Conservation (phyloP, 2,113 vertebrate species). For the Colaptes auratus region DNA sequence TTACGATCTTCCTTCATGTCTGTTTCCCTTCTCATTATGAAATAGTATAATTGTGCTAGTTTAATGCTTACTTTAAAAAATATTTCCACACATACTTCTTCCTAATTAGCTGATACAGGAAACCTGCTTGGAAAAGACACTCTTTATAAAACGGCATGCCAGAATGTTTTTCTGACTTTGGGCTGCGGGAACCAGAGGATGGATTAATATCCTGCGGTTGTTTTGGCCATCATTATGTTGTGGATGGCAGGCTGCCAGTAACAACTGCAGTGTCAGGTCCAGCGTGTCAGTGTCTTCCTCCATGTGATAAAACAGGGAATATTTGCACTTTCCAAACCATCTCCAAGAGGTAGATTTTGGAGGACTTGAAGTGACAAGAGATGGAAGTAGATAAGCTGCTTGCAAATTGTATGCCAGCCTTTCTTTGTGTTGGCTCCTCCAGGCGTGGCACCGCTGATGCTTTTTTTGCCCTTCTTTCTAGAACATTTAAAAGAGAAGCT, state of each 20-base stretch:
- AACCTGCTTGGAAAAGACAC: constrained; percentile 16
- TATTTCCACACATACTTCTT: background rate
- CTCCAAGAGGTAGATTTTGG: constrained; percentile 1
- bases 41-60: background rate
- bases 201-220: background rate
- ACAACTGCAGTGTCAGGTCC: background rate
- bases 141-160: background rate
- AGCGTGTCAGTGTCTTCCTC: constrained; percentile 5
- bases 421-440: constrained; percentile 13
- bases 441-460: background rate
- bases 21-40: background rate
- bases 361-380: background rate
- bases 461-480: constrained; percentile 59
- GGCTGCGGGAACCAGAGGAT: background rate
- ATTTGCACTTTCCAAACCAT: constrained; percentile 27
- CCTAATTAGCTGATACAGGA: background rate
- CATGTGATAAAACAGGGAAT: constrained; percentile 5
- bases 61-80: background rate
- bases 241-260: constrained; percentile 27
- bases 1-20: background rate
- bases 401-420: background rate
- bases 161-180: constrained; percentile 23
- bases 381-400: background rate
- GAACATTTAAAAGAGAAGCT: constrained; percentile 86
- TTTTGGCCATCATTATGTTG: background rate